A percentile compares a stretch with the other conserved stretches of the same genome.
phyloP scores from a whole-genome alignment of 2,797 vertebrate genomes.

The Pogoniulus pusillus region DNA sequence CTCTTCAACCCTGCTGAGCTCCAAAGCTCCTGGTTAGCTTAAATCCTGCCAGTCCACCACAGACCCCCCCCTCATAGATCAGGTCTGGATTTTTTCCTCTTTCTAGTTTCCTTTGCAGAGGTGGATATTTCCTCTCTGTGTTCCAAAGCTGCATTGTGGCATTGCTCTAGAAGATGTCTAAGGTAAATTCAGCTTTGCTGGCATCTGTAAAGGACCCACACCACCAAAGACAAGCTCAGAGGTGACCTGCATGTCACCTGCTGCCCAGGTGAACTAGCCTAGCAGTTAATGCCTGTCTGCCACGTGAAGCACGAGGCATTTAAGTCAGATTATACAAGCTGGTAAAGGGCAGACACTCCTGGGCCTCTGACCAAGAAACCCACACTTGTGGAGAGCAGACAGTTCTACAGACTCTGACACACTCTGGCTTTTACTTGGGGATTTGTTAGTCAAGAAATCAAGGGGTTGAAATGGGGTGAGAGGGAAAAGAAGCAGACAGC shows the following conservation, averaged over 20 bases:
- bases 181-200: not conserved
- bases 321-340: slow-evolving; percentile 11
- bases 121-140: not conserved
- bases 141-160: not conserved
- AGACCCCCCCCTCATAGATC: not conserved
- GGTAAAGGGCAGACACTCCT: not conserved
- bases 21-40: not conserved
- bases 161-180: not conserved
- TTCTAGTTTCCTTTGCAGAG: not conserved
- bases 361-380: not conserved
- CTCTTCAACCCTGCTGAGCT: not conserved
- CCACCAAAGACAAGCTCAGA: not conserved
- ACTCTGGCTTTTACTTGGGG: not conserved
- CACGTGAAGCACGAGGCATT: not conserved
- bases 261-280: slow-evolving; percentile 16
- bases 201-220: not conserved
- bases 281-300: not conserved
- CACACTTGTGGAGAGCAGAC: not conserved
- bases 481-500: not conserved
- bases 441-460: not conserved
- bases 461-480: not conserved
- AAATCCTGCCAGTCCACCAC: not conserved
- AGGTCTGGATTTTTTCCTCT: not conserved
- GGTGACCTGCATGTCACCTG: not conserved
- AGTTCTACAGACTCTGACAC: not conserved